Base-by-base conservation (phyloP, 1,140 invertebrate genomes). In the Marisa cornuarietis region DNA sequence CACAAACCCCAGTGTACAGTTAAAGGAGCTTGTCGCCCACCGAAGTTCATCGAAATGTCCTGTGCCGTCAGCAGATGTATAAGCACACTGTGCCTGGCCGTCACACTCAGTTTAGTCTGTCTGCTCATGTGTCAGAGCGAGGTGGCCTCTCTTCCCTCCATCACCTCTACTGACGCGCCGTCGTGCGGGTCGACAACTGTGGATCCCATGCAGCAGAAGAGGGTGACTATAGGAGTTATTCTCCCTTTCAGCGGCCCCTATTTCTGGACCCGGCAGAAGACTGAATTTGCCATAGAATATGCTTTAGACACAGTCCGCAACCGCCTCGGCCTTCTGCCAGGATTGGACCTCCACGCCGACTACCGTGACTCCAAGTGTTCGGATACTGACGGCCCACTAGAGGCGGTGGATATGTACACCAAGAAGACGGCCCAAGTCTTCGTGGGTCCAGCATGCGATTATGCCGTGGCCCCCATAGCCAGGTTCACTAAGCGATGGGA, bases 381-480 rank as follows among this genome's bases (percentile, higher is more conserved):
- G 16, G 87, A 88, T 49, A 85, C 83, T 0, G 69, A 79, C 20
- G 87, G 85, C 9, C 86, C 86, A 0, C 66, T 87, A 22, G 80
- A 81, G 24, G 88, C 89, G 22, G 85, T 90, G 51, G 86, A 89
- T 66, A 85, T 89, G 14, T 86, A 85, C 74, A 78, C 87, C 8
- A 63, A 83, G 14, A 68, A 81, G 31, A 95, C 98, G 91, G 65
- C 76, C 8, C 63, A 68, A 18, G 96, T 95, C 0, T 96, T 98
- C 88, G 51, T 82, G 24, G 81, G 81, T 3, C 95, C 97, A 3
- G 94, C 96, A 0, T 98, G 96, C 90, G 96, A 97, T 84, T 98
- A 97, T 90, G 96, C 96, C 2, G 93, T 98, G 76, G 96, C 96
- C 0, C 96, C 96, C 0, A 95, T 98, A 6, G 95, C 96, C 4